These are phyloP conservation scores for Drosophila colorata DNA, from an alignment of 2,888 invertebrate species.

Conservation along the genomic window DNA sequence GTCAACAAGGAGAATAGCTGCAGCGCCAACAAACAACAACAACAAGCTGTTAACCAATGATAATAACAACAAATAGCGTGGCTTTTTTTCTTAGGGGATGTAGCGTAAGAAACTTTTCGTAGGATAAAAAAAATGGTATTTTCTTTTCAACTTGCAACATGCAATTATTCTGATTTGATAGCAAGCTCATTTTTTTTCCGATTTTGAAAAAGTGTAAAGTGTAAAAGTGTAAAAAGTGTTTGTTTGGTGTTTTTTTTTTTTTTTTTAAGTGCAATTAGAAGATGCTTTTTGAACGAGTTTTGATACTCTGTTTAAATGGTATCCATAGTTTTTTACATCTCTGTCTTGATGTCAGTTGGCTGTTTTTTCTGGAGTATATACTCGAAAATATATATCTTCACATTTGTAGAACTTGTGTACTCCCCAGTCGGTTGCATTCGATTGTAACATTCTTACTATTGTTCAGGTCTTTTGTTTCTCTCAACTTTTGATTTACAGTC, in stretches of 20 bases:
- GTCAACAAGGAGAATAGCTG: constrained; percentile 52
- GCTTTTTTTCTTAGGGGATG: constrained; percentile 10
- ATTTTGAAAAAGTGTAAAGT: background rate
- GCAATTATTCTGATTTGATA: constrained; percentile 1
- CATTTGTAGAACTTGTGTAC: too few species aligned
- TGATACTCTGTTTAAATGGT: too few species aligned
- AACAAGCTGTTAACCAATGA: constrained; percentile 41
- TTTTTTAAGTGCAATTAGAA: background rate
- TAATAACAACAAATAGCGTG: constrained; percentile 51
- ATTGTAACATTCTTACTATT: background rate
- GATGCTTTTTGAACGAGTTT: too few species aligned
- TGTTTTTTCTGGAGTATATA: background rate
- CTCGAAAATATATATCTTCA: background rate
- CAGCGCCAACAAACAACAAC: constrained; percentile 21
- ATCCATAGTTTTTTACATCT: too few species aligned
- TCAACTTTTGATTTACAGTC: background rate
- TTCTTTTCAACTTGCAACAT: constrained; percentile 3
- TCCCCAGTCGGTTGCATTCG: too few species aligned
- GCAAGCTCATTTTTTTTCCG: background rate
- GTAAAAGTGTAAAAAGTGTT: background rate
- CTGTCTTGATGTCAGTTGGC: too few species aligned
- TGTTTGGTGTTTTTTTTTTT: background rate
- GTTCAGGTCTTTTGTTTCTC: background rate
- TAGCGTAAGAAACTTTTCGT: constrained; percentile 6
- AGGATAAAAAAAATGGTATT: constrained; percentile 8